These are phyloP conservation scores for Tursiops truncatus DNA, from an alignment of 2,113 vertebrate genomes.

Conservation along the genomic window DNA sequence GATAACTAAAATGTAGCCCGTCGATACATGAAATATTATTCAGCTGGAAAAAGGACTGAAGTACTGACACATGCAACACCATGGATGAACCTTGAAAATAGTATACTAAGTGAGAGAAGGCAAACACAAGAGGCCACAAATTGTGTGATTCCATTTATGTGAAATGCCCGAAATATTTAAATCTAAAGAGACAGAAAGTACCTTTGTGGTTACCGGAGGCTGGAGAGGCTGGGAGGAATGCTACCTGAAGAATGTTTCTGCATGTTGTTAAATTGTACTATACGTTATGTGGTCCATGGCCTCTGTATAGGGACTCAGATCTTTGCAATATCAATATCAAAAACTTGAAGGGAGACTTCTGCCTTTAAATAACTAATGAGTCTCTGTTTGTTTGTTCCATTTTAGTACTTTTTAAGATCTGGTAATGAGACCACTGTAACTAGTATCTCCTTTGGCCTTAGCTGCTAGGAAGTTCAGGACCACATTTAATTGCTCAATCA, in stretches of 20 bases:
- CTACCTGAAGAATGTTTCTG: background rate
- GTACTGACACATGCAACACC: background rate
- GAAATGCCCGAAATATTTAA: background rate
- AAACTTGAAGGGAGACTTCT: background rate
- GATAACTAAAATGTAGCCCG: background rate
- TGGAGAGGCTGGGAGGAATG: background rate
- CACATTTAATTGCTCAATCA: background rate
- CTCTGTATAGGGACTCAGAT: background rate
- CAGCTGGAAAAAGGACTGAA: background rate
- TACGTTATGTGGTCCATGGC: background rate
- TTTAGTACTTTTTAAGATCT: background rate
- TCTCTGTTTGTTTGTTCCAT: background rate
- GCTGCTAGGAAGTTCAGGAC: background rate
- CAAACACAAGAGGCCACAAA: background rate
- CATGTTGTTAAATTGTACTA: background rate
- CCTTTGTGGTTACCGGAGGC: background rate
- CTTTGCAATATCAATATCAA: background rate
- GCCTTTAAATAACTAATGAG: background rate
- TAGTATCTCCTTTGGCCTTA: background rate
- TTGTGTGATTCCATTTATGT: background rate
- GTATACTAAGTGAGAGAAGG: background rate
- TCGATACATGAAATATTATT: background rate
- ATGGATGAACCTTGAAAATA: background rate
- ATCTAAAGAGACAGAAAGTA: background rate
- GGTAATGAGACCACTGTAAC: background rate